Evolutionary conservation across 2,797 vertebrate species (phyloP).

Genomic region (Lithobates sylvaticus): DNA sequence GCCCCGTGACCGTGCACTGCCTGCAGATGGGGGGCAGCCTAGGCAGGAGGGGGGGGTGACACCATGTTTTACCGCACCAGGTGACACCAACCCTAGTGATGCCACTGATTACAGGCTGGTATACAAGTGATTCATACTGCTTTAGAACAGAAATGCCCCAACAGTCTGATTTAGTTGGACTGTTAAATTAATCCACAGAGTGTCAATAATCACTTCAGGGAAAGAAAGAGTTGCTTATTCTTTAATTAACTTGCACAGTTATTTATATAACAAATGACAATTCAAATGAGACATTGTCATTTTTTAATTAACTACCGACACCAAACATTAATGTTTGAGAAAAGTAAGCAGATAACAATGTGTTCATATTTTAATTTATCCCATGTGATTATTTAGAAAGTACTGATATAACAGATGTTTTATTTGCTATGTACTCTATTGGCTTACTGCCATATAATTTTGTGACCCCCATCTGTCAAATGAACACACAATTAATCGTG

Average conservation of each 20-base stretch:
- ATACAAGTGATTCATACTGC: too few species aligned
- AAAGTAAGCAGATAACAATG: slow-evolving; percentile 8
- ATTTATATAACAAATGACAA: slow-evolving; percentile 4
- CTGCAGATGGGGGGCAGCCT: too few species aligned
- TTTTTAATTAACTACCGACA: slow-evolving; percentile 22
- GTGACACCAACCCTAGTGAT: too few species aligned
- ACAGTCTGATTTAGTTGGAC: not conserved
- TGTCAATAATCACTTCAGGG: slow-evolving; percentile 8
- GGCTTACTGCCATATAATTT: not conserved
- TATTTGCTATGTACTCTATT: not conserved
- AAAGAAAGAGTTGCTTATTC: not conserved
- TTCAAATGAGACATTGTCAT: slow-evolving; percentile 4
- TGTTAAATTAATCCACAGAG: not conserved
- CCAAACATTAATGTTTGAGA: slow-evolving; percentile 1
- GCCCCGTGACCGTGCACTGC: too few species aligned
- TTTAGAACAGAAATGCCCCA: not conserved
- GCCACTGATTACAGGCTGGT: too few species aligned
- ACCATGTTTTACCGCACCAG: too few species aligned
- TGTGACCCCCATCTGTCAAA: slow-evolving; percentile 1
- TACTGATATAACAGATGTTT: not conserved
- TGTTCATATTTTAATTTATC: slow-evolving; percentile 19
- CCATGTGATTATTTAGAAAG: slow-evolving; percentile 5
- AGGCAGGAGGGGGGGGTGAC: too few species aligned
- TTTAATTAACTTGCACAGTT: slow-evolving; percentile 14
- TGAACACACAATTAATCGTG: not conserved